These are phyloP conservation scores for Lordiphosa fenestrarum DNA, from an alignment of 2,888 invertebrate species.

Conservation along the genomic window DNA sequence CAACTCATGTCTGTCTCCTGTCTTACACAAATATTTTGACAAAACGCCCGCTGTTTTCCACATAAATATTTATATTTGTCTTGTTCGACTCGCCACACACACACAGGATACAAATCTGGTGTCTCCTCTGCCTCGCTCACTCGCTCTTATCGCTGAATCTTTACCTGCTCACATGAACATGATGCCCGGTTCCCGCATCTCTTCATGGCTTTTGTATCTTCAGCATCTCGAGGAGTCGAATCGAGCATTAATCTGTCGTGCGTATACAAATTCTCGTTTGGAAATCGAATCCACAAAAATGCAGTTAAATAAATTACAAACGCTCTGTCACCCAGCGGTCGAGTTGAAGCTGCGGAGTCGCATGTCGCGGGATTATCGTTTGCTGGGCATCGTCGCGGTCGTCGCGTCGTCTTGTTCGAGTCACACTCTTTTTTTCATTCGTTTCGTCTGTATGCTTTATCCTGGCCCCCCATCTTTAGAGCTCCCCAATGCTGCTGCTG, in stretches of 20 bases:
- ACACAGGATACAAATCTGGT: constrained; percentile 20
- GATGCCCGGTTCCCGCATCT: constrained; percentile 10
- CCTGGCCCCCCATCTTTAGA: constrained; percentile 32
- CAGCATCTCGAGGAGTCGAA: constrained; percentile 47
- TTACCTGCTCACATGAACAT: constrained; percentile 13
- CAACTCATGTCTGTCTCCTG: constrained; percentile 42
- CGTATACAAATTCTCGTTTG: constrained; percentile 63
- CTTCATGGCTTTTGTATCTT: constrained; percentile 44
- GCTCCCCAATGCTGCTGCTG: constrained; percentile 8
- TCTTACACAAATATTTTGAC: constrained; percentile 77
- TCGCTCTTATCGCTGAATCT: constrained; percentile 13
- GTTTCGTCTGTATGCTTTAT: constrained; percentile 29
- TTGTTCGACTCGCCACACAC: constrained; percentile 34
- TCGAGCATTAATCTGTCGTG: constrained; percentile 53
- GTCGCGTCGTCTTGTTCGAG: constrained; percentile 7
- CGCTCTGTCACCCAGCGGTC: constrained; percentile 71
- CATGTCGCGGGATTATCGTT: constrained; percentile 69
- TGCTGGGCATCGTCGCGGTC: constrained; percentile 50
- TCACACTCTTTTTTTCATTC: constrained; percentile 32
- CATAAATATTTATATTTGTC: constrained; percentile 77
- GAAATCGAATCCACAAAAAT: constrained; percentile 76
- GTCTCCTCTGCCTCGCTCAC: constrained; percentile 1
- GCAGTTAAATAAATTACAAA: constrained; percentile 75
- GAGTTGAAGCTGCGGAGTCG: constrained; percentile 40
- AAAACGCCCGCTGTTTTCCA: constrained; percentile 78